Conservation (phyloP, 1,140 invertebrate genomes). For the Thrips palmi region DNA sequence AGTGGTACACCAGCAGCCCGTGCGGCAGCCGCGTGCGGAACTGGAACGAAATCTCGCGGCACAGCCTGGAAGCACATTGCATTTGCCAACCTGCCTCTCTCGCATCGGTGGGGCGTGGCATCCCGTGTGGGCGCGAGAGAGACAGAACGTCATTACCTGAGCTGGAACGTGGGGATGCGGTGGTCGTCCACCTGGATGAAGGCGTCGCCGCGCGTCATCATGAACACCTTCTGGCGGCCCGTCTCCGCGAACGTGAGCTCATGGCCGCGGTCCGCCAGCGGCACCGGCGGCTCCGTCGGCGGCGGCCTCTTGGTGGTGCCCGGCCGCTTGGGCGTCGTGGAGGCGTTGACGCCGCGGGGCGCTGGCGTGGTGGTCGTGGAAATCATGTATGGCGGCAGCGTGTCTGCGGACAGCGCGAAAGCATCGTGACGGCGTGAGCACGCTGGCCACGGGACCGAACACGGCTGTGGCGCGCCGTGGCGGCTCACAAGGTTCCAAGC, state of each 20-base stretch:
- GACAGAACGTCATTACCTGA: slow-evolving; percentile 35
- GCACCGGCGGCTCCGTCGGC: slow-evolving; percentile 36
- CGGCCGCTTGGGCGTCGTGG: slow-evolving; percentile 14
- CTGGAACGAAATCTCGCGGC: slow-evolving; percentile 70
- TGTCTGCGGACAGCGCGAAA: slow-evolving; percentile 23
- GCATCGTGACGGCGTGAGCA: neutral
- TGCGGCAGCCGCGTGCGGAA: slow-evolving; percentile 72
- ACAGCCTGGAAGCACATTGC: slow-evolving; percentile 38
- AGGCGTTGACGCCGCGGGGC: slow-evolving; percentile 23
- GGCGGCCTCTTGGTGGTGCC: slow-evolving; percentile 14
- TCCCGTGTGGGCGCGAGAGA: neutral
- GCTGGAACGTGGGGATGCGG: slow-evolving; percentile 66
- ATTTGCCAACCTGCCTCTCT: neutral
- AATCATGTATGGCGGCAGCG: slow-evolving; percentile 27
- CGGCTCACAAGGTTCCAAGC: neutral
- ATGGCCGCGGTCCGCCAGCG: slow-evolving; percentile 46
- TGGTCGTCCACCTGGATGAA: slow-evolving; percentile 73
- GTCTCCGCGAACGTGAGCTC: slow-evolving; percentile 66
- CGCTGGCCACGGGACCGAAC: neutral
- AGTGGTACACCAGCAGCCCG: slow-evolving; percentile 71
- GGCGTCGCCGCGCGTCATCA: slow-evolving; percentile 71
- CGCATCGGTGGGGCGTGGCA: too few species aligned
- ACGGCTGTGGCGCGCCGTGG: neutral
- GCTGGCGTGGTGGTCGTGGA: slow-evolving; percentile 25
- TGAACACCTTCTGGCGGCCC: slow-evolving; percentile 57